Percentiles rank a stretch among this genome's conserved stretches.
Evolutionary conservation across 1,140 invertebrate species (phyloP).

Genomic region (Schlechtendalia chinensis): DNA sequence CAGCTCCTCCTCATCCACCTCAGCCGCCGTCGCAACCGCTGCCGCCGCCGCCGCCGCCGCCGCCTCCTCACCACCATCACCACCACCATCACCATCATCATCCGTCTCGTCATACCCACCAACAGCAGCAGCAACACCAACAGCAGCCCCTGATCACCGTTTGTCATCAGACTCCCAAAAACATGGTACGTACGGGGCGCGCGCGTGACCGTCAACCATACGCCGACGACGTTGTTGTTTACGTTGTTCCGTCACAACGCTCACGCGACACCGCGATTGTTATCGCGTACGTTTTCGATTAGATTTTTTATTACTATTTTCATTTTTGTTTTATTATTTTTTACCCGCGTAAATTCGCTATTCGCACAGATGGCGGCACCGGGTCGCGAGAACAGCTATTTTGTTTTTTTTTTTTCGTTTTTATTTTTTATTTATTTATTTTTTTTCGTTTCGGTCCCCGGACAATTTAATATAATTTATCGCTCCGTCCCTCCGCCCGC

Average conservation of each 20-base stretch:
- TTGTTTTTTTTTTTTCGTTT: no score
- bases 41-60: not conserved
- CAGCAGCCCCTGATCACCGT: constrained; percentile 17
- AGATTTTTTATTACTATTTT: no score
- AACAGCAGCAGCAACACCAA: not conserved
- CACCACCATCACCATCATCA: constrained; percentile 10
- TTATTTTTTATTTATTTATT: constrained; percentile 1
- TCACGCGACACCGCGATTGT: not conserved
- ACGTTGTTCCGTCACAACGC: no score
- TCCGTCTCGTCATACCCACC: not conserved
- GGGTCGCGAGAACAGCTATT: not conserved
- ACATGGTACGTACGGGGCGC: constrained; percentile 37
- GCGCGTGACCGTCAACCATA: no score
- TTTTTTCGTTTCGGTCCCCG: constrained; percentile 15
- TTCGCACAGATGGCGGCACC: constrained; percentile 17
- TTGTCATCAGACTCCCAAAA: constrained; percentile 26
- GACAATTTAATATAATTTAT: constrained; percentile 44
- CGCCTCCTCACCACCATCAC: constrained; percentile 1
- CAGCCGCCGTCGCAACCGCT: not conserved
- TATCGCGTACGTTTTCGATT: not conserved
- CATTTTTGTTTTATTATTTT: no score
- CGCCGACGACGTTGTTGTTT: no score
- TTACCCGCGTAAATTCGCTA: not conserved
- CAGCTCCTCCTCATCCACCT: constrained; percentile 10
- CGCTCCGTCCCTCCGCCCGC: not conserved